Evolutionary conservation across 2,888 invertebrate species (phyloP).

Genomic region (Strigamia transsilvanica): DNA sequence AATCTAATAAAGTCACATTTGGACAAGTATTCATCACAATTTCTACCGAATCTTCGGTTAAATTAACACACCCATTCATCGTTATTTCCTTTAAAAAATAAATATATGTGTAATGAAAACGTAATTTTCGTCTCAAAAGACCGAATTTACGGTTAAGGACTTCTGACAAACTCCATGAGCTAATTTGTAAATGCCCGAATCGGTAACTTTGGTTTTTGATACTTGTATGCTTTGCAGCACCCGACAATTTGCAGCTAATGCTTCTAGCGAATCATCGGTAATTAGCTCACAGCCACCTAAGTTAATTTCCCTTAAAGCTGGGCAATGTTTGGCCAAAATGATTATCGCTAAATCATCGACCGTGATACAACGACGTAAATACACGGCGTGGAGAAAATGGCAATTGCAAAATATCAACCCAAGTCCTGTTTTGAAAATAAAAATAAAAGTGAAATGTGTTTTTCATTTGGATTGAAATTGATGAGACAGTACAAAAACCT

Average conservation of each 20-base stretch:
- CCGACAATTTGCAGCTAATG: constrained; percentile 12
- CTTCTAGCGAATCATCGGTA: constrained; percentile 51
- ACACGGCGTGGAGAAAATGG: constrained; percentile 34
- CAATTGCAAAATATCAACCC: constrained; percentile 44
- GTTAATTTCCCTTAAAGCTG: constrained; percentile 49
- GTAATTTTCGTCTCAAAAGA: background rate
- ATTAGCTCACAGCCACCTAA: constrained; percentile 50
- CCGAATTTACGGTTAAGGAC: background rate
- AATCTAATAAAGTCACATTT: constrained; percentile 50
- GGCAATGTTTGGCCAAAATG: constrained; percentile 48
- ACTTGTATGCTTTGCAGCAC: constrained; percentile 37
- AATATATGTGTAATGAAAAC: background rate
- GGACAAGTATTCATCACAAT: constrained; percentile 45
- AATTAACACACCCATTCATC: constrained; percentile 52
- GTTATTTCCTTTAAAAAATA: constrained; percentile 52
- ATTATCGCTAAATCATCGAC: constrained; percentile 51
- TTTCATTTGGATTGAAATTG: background rate
- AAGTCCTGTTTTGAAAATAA: constrained; percentile 49
- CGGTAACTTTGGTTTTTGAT: constrained; percentile 52
- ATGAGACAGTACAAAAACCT: constrained; percentile 46
- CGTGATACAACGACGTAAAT: constrained; percentile 48
- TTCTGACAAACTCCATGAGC: constrained; percentile 44
- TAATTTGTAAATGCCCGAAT: constrained; percentile 50
- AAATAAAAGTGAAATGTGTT: background rate
- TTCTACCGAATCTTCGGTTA: constrained; percentile 52